Conservation (phyloP, 2,888 invertebrate genomes). For the Creontiades dilutus region DNA sequence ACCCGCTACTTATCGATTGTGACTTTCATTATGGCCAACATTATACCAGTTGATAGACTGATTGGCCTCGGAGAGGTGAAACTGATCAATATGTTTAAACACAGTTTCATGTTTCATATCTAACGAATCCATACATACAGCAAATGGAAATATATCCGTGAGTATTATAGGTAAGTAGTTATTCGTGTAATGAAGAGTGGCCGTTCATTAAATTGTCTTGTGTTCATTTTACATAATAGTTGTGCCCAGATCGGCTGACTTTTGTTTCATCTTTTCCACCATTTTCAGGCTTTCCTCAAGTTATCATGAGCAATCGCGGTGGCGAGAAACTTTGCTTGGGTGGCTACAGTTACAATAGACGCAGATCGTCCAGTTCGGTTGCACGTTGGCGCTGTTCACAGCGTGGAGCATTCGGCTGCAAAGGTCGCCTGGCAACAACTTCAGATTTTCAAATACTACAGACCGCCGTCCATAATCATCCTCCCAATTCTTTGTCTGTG, state of each 20-base stretch:
- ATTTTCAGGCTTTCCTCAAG: conserved; percentile 2
- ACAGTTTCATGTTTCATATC: too few relatives aligned
- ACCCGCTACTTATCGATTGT: too few relatives aligned
- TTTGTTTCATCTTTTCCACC: neutral
- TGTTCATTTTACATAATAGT: neutral
- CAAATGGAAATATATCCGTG: too few relatives aligned
- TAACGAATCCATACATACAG: too few relatives aligned
- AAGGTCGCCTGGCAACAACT: conserved; percentile 41
- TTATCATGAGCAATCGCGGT: conserved; percentile 40
- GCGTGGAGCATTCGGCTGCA: conserved; percentile 50
- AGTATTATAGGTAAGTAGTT: too few relatives aligned
- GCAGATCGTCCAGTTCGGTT: neutral
- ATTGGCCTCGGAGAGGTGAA: too few relatives aligned
- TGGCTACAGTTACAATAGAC: conserved; percentile 57
- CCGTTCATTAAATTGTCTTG: neutral
- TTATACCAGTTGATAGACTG: too few relatives aligned
- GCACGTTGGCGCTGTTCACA: conserved; percentile 45
- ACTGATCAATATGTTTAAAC: too few relatives aligned
- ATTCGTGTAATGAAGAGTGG: too few relatives aligned
- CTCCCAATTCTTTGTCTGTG: conserved; percentile 24
- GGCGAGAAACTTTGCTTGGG: conserved; percentile 45
- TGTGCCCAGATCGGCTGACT: conserved; percentile 2
- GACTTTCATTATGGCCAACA: too few relatives aligned
- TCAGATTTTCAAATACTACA: conserved; percentile 1
- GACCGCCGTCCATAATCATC: conserved; percentile 30